A percentile compares a stretch with the other conserved stretches of the same genome.
Evolutionary conservation across 2,113 vertebrate genomes (phyloP).

Genomic region (Lanius ludovicianus): DNA sequence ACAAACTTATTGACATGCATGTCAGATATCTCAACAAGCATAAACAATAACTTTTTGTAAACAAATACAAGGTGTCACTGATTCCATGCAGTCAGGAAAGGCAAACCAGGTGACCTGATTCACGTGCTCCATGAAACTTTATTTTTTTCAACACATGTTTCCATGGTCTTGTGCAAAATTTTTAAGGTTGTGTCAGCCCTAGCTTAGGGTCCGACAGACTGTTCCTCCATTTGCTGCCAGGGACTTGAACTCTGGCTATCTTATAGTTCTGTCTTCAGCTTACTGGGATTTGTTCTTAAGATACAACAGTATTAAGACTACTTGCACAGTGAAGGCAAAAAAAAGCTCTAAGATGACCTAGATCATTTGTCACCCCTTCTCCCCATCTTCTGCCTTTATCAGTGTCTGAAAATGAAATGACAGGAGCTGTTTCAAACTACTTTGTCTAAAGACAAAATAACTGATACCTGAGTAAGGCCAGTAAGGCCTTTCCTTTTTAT

Average conservation of each 20-base stretch:
- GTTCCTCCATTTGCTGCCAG: not conserved
- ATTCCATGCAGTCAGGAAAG: not conserved
- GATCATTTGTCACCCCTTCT: fast-evolving
- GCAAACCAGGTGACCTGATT: not conserved
- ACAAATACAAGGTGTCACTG: not conserved
- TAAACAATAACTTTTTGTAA: not conserved
- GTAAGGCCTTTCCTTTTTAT: not conserved
- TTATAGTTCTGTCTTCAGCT: not conserved
- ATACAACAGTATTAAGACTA: not conserved
- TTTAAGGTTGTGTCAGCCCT: not conserved
- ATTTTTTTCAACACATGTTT: not conserved
- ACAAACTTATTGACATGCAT: not conserved
- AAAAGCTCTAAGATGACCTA: not conserved
- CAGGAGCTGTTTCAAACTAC: not conserved
- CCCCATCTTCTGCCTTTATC: not conserved
- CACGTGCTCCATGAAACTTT: not conserved
- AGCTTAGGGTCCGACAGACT: not conserved
- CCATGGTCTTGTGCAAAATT: not conserved
- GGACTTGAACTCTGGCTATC: not conserved
- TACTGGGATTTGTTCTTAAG: not conserved
- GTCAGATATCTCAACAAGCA: not conserved
- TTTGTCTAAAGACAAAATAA: not conserved
- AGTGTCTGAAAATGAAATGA: not conserved
- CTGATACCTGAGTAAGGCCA: not conserved
- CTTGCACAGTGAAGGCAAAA: not conserved